A percentile compares a stretch with the other conserved stretches of the same genome.
These are phyloP conservation scores for Leptopilina clavipes DNA, from an alignment of 1,140 invertebrate species.

Conservation along the genomic window DNA sequence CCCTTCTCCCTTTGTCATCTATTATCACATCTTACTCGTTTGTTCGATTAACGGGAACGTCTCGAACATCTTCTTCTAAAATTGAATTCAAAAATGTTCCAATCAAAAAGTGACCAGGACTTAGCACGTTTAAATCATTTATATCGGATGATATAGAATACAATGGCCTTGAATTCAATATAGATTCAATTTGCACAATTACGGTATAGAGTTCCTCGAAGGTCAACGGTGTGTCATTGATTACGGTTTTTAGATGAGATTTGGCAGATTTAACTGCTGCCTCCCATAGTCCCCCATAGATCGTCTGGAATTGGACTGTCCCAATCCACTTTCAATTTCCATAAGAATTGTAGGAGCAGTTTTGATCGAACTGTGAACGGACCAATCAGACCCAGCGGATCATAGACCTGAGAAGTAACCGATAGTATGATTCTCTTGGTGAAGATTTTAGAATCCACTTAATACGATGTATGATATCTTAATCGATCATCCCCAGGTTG, in stretches of 20 bases:
- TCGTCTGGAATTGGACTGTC: too few relatives aligned
- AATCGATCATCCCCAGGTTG: slow-evolving; percentile 36
- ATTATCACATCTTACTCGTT: too few relatives aligned
- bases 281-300: neutral
- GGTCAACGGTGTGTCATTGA: neutral
- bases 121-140: neutral
- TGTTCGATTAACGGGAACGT: too few relatives aligned
- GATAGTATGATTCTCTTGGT: too few relatives aligned
- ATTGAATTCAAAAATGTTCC: neutral
- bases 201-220: slow-evolving; percentile 2
- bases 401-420: too few relatives aligned
- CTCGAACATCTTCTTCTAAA: neutral
- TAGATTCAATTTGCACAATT: neutral
- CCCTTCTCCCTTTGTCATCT: too few relatives aligned
- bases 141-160: neutral
- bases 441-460: too few relatives aligned
- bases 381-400: too few relatives aligned
- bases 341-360: too few relatives aligned
- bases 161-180: neutral
- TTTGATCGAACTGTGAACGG: too few relatives aligned
- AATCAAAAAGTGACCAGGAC: neutral
- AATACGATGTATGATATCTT: neutral
- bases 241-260: neutral
- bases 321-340: too few relatives aligned
- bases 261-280: neutral